These are phyloP conservation scores for Ispidina lecontei DNA, from an alignment of 2,797 vertebrate species.

Conservation along the genomic window DNA sequence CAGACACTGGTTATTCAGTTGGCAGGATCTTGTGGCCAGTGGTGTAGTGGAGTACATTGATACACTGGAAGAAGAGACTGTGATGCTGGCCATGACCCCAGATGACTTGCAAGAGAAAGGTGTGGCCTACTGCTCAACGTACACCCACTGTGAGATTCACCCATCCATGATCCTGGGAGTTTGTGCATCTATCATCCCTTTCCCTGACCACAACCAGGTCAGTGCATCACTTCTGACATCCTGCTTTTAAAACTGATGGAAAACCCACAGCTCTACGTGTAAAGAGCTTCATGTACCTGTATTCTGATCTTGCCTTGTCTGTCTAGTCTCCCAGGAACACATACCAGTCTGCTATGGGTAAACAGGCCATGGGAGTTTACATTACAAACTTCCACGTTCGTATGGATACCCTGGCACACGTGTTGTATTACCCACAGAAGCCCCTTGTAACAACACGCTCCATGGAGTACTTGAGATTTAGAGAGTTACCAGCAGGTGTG, in stretches of 20 bases:
- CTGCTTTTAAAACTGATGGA: neutral
- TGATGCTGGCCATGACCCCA: slow-evolving; percentile 98
- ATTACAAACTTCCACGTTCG: slow-evolving; percentile 99
- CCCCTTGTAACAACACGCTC: slow-evolving; percentile 95
- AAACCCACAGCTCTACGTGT: neutral
- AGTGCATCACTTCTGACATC: neutral
- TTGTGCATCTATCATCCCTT: slow-evolving; percentile 97
- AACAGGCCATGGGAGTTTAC: slow-evolving; percentile 99
- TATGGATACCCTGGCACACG: slow-evolving; percentile 97
- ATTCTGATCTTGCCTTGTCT: neutral
- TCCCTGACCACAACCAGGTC: slow-evolving; percentile 98
- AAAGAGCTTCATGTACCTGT: neutral
- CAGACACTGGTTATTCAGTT: slow-evolving; percentile 78
- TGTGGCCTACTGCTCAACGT: slow-evolving; percentile 97
- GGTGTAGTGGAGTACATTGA: slow-evolving; percentile 98
- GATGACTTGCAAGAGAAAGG: slow-evolving; percentile 98
- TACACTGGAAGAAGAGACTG: slow-evolving; percentile 96
- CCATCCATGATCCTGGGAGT: slow-evolving; percentile 99
- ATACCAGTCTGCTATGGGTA: slow-evolving; percentile 99
- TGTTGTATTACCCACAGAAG: slow-evolving; percentile 98
- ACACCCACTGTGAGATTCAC: slow-evolving; percentile 98
- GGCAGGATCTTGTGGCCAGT: slow-evolving; percentile 97
- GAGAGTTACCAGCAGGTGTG: slow-evolving; percentile 95
- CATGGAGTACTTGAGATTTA: slow-evolving; percentile 97
- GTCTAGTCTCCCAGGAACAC: slow-evolving; percentile 97